phyloP scores from a whole-genome alignment of 2,888 invertebrate genomes.

The Dyspetes luteomarginatus region DNA sequence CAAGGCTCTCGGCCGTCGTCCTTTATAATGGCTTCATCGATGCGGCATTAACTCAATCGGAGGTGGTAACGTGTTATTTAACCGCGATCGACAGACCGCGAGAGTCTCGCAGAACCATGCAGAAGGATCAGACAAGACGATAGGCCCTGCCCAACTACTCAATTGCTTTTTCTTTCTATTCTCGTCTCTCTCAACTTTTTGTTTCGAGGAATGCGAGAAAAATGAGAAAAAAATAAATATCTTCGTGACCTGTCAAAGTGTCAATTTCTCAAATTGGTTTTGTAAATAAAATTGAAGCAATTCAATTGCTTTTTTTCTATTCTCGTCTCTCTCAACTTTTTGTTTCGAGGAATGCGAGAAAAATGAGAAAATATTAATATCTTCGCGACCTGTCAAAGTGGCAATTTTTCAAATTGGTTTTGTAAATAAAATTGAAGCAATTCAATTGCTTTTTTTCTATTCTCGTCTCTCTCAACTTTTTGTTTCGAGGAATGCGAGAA shows the following conservation, averaged over 20 bases:
- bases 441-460: no score
- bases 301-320: constrained; percentile 8
- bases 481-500: no score
- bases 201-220: background rate
- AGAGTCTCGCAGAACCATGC: constrained; percentile 42
- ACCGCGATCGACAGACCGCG: constrained; percentile 62
- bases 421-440: constrained; percentile 70
- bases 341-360: background rate
- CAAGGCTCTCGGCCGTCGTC: constrained; percentile 54
- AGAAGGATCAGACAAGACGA: constrained; percentile 53
- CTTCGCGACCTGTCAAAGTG: constrained; percentile 27
- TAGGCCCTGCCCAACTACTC: constrained; percentile 67
- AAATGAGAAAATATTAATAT: constrained; percentile 57
- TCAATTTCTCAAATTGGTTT: no score
- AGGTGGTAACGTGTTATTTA: constrained; percentile 76
- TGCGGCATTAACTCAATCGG: constrained; percentile 63
- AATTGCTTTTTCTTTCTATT: constrained; percentile 66
- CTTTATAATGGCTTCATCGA: constrained; percentile 75
- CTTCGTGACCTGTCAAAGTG: constrained; percentile 27
- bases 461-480: no score
- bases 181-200: constrained; percentile 1
- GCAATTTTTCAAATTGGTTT: constrained; percentile 55
- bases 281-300: no score
- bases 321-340: constrained; percentile 17
- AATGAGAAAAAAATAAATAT: constrained; percentile 56